Base-by-base conservation (phyloP, 2,797 vertebrate species). In the Tapera naevia region DNA sequence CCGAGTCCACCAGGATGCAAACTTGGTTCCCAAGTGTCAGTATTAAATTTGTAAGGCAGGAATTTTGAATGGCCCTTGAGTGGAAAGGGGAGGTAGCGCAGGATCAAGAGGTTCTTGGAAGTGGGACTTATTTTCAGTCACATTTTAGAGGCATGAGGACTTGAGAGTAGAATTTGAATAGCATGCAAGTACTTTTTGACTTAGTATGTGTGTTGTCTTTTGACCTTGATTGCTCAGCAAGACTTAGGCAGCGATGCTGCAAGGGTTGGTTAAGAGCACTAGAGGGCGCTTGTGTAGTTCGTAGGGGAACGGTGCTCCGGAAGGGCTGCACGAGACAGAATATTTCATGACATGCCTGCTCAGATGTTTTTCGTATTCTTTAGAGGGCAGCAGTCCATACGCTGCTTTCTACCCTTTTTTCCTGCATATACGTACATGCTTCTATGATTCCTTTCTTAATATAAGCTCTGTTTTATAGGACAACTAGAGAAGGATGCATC, bases 281-380 rank as follows among this genome's bases (percentile, higher is more conserved):
- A 94, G 93, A 84, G 94, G 95, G 96, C 96, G 94, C 76, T 94
- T 93, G 66, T 75, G 94, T 69, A 71, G 60, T 41, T 84, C 66
- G 56, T 53, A n/a, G 8, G 79, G 46, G 11, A 74, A 2, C 1
- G 0, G n/a, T 1, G 11, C 5, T 92, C 11, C 67, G 54, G 27
- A 41, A 71, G 25, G 37, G 18, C 37, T 72, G 10, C 25, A 0
- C 39, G 17, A 12, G 11, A 15, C 27, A 21, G 70, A 80, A 5
- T 43, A 23, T 23, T 88, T 75, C 4, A 4, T 53, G 15, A 65
- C 3, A 1, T 48, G 32, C 45, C 37, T n/a, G 14, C 45, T 73
- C 54, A 37, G 14, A 57, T 82, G 28, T 85, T 89, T 30, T 0
- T 35, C 12, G 3, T 25, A 18, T 46, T 86, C 37, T 64, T 86